These are phyloP conservation scores for Astreopora myriophthalma DNA, from an alignment of 64 coral and sea anemone genomes.

Conservation along the genomic window DNA sequence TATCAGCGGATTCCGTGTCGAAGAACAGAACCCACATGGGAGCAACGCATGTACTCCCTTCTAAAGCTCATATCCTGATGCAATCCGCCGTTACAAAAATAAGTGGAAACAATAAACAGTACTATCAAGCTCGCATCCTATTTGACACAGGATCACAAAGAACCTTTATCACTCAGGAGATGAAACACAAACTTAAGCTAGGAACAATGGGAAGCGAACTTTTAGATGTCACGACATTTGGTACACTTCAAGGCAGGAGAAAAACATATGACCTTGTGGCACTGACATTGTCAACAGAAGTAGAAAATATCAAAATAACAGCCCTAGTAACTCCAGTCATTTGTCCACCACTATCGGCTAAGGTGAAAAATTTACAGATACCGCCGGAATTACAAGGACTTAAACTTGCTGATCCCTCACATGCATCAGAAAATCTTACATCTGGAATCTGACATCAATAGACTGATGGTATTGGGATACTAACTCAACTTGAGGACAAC, in stretches of 20 bases:
- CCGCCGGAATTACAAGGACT: conserved; percentile 44
- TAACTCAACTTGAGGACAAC: neutral
- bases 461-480: neutral
- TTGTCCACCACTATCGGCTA: conserved; percentile 59
- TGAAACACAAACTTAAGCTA: too few species aligned
- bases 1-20: neutral
- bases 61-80: conserved; percentile 33
- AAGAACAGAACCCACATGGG: conserved; percentile 18
- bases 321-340: conserved; percentile 43
- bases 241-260: too few species aligned
- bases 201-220: too few species aligned
- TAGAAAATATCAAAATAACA: neutral
- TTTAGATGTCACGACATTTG: too few species aligned
- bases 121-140: conserved; percentile 7
- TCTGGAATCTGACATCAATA: conserved; percentile 60
- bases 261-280: too few species aligned
- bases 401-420: conserved; percentile 16
- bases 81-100: conserved; percentile 27
- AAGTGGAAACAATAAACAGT: neutral
- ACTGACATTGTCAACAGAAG: too few species aligned
- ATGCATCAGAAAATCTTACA: conserved; percentile 1
- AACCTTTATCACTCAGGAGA: too few species aligned
- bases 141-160: conserved; percentile 15
- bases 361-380: conserved; percentile 4
- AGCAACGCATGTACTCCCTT: conserved; percentile 6